Base-by-base conservation (phyloP, 2,113 vertebrate genomes). In the Cryptoleucopteryx plumbea region DNA sequence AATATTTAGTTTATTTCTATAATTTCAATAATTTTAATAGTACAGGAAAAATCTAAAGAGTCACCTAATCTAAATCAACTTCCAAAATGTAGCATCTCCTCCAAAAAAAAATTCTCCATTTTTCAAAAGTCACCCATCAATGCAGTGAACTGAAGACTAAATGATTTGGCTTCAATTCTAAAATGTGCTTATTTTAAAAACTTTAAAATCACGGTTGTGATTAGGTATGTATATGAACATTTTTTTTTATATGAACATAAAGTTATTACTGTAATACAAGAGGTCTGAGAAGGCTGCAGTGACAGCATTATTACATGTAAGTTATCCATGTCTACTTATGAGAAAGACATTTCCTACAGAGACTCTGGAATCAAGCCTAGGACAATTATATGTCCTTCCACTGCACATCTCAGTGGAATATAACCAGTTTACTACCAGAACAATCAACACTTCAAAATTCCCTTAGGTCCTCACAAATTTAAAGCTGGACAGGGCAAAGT, bases 81-180 rank as follows among this genome's bases (percentile, higher is more conserved):
- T 70, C 9, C 42, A 61, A 66, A 80, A 65, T 70, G 7, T 18
- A 73, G 2, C 5, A 36, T 61, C 8, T 70, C 6, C 20, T 78
- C 2, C 1, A 74, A 45, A 82, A 48, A 42, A 16, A 55, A 65
- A 9, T 3, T 7, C 20, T 42, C 4, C 8, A 2, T 52, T 83
- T 82, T 83, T 80, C 34, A 86, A 40, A 85, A 45, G 14, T 68
- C 10, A 20, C n/a, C 11, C 20, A 72, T 52, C n/a, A 72, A 18
- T 0, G 0, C 11, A 47, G 1, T 40, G 58, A 77, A 42, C 10
- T 63, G 53, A 72, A 86, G 16, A 38, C 5, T 21, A 83, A 90
- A 61, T 36, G 0, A n/a, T 45, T 77, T 83, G 19, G 1, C 34
- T 79, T 73, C 1, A 14, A 43, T 74, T 67, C 82, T 78, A 59